phyloP scores from a whole-genome alignment of 2,113 vertebrate genomes.

The Hippocampus mohnikei region DNA sequence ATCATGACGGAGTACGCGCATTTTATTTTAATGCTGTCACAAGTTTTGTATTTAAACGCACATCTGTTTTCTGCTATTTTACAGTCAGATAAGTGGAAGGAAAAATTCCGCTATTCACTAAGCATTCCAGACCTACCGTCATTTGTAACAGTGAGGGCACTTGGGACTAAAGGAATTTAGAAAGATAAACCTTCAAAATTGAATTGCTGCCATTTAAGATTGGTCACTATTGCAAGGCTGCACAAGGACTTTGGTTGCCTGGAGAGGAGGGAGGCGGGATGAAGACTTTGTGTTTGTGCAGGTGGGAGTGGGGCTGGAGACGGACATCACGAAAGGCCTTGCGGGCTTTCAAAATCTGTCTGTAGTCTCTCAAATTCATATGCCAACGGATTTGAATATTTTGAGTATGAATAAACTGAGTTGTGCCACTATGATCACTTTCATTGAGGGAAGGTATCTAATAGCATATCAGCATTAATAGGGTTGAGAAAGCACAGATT shows the following conservation, averaged over 20 bases:
- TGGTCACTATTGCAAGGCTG: conserved; percentile 21
- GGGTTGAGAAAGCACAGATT: not conserved
- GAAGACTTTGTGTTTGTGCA: not conserved
- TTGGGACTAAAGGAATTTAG: conserved; percentile 19
- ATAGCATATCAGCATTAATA: not conserved
- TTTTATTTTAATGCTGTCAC: conserved; percentile 14
- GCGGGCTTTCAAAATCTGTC: conserved; percentile 2
- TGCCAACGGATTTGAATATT: not conserved
- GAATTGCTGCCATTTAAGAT: conserved; percentile 39
- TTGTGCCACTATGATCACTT: not conserved
- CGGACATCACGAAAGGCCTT: not conserved
- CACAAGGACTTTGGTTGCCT: conserved; percentile 16
- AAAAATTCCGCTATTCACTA: conserved; percentile 6
- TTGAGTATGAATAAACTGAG: not conserved
- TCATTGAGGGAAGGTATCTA: not conserved
- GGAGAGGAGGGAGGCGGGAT: not conserved
- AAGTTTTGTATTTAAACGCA: conserved; percentile 12
- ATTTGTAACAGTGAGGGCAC: conserved; percentile 17
- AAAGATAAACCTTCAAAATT: conserved; percentile 43
- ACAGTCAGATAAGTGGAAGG: conserved; percentile 26
- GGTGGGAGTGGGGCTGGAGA: not conserved
- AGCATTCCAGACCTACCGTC: conserved; percentile 7
- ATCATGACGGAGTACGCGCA: conserved; percentile 18
- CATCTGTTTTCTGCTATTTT: conserved; percentile 6
- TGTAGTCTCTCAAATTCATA: not conserved